These are phyloP conservation scores for Plumapathes pennacea DNA, from an alignment of 92 coral and sea anemone genomes.

Conservation along the genomic window DNA sequence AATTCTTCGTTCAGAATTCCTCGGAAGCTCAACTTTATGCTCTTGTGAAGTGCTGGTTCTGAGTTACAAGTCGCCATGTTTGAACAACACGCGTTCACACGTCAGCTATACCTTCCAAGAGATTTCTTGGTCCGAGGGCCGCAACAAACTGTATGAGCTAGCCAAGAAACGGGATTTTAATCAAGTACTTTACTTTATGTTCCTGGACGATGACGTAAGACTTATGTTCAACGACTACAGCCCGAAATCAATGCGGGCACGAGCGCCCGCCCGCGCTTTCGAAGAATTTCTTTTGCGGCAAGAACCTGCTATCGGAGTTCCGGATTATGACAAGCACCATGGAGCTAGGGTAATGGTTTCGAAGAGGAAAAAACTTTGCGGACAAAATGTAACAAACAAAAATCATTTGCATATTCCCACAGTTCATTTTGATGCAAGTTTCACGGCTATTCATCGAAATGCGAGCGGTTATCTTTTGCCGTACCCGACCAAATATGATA, in stretches of 20 bases:
- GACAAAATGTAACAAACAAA: background rate
- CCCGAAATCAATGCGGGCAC: too few species aligned
- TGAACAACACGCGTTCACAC: background rate
- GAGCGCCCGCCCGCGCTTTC: too few species aligned
- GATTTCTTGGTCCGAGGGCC: slow-evolving; percentile 4
- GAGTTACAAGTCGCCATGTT: background rate
- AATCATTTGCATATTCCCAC: slow-evolving; percentile 4
- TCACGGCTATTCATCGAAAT: slow-evolving; percentile 41
- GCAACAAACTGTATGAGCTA: slow-evolving; percentile 1
- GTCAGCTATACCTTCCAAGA: background rate
- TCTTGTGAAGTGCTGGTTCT: slow-evolving; percentile 5
- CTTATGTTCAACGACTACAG: slow-evolving; percentile 4
- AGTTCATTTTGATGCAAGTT: slow-evolving; percentile 37
- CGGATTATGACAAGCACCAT: slow-evolving; percentile 27
- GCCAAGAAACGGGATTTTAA: background rate
- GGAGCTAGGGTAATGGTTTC: slow-evolving; percentile 6
- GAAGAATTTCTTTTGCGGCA: background rate
- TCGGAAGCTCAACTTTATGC: too few species aligned
- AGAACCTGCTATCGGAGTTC: slow-evolving; percentile 43
- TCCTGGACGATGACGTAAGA: slow-evolving; percentile 7
- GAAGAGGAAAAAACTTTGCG: slow-evolving; percentile 18
- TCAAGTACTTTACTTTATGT: background rate
- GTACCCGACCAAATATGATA: slow-evolving; percentile 29
- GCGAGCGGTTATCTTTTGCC: slow-evolving; percentile 26
- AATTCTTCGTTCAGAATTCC: too few species aligned